These are phyloP conservation scores for Platygyra sinensis DNA, from an alignment of 64 coral and sea anemone species.

Conservation along the genomic window DNA sequence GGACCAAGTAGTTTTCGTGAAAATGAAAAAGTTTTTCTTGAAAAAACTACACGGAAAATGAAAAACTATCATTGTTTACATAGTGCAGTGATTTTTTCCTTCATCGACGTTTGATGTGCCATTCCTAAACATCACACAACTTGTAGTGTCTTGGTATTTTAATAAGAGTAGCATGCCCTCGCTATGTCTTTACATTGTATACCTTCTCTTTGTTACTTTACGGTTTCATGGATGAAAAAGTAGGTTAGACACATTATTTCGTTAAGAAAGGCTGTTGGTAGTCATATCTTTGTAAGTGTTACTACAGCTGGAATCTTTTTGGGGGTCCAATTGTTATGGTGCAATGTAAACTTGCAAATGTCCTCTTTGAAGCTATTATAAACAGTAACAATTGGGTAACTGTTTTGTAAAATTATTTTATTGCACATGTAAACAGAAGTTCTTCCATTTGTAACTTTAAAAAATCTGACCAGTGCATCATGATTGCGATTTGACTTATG, in stretches of 20 bases:
- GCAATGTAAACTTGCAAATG: background rate
- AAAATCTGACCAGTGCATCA: background rate
- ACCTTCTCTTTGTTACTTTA: background rate
- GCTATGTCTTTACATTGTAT: background rate
- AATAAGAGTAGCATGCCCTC: constrained; percentile 13
- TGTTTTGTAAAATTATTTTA: background rate
- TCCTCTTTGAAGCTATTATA: background rate
- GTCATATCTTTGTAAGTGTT: background rate
- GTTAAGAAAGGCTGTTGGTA: background rate
- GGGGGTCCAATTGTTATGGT: constrained; percentile 19
- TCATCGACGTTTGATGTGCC: constrained; percentile 23
- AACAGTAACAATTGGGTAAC: background rate
- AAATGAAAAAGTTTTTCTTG: background rate
- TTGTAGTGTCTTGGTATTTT: constrained; percentile 34
- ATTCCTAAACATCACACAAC: constrained; percentile 46
- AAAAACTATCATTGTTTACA: constrained; percentile 2
- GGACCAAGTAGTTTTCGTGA: background rate
- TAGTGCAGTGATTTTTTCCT: constrained; percentile 35
- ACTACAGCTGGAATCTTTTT: background rate
- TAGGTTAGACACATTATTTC: background rate
- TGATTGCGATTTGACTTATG: background rate
- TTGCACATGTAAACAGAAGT: background rate
- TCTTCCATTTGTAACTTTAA: background rate
- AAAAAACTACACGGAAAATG: constrained; percentile 8
- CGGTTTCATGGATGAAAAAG: background rate